These are phyloP conservation scores for Hypsibius dujardini DNA, from an alignment of 1,140 invertebrate species.

Conservation along the genomic window DNA sequence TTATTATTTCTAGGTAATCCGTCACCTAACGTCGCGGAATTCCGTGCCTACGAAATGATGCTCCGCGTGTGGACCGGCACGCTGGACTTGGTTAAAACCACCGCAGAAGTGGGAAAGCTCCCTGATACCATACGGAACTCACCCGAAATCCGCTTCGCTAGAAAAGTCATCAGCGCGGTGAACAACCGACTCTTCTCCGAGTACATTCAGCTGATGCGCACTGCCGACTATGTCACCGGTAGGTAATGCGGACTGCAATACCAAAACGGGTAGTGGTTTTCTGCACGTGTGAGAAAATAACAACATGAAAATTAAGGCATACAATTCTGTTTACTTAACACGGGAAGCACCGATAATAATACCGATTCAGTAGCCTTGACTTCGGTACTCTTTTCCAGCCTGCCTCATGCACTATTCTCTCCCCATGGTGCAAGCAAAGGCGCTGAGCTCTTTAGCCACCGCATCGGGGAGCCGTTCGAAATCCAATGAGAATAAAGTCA, in stretches of 20 bases:
- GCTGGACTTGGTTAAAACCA: conserved; percentile 67
- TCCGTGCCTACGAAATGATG: conserved; percentile 74
- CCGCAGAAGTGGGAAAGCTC: conserved; percentile 49
- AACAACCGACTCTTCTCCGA: conserved; percentile 73
- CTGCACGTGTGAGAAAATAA: background rate
- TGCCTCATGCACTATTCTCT: too few relatives aligned
- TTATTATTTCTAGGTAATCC: conserved; percentile 42
- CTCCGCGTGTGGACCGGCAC: conserved; percentile 71
- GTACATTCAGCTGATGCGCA: conserved; percentile 68
- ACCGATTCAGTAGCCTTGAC: too few relatives aligned
- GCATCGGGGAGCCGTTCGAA: too few relatives aligned
- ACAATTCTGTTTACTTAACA: too few relatives aligned
- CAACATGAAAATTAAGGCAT: background rate
- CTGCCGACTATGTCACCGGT: conserved; percentile 46
- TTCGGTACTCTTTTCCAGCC: too few relatives aligned
- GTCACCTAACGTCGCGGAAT: conserved; percentile 70
- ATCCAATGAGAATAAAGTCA: too few relatives aligned
- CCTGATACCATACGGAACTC: conserved; percentile 53
- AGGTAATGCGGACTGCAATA: background rate
- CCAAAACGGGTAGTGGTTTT: background rate
- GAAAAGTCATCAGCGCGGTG: conserved; percentile 58
- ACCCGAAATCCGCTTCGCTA: conserved; percentile 53
- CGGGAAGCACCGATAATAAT: too few relatives aligned
- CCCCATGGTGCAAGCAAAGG: too few relatives aligned
- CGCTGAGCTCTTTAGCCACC: too few relatives aligned